Conservation (phyloP, 2,113 vertebrate genomes). For the Sarotherodon lohbergeri region DNA sequence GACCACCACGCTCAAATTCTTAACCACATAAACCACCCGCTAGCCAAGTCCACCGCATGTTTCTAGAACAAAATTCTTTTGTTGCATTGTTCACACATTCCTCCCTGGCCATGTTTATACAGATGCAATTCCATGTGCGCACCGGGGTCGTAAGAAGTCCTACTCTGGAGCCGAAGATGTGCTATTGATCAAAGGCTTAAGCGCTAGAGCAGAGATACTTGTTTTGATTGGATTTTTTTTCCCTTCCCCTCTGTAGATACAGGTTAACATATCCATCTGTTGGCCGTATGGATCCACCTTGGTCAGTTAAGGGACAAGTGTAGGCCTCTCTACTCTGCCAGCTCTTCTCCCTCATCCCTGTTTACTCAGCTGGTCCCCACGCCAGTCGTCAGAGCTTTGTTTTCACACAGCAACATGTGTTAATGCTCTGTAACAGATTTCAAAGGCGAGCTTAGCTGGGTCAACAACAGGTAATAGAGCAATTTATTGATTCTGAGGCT, state of each 20-base stretch:
- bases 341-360: conserved; percentile 42
- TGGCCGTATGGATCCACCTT: conserved; percentile 81
- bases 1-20: conserved; percentile 49
- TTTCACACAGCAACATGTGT: conserved; percentile 77
- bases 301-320: conserved; percentile 74
- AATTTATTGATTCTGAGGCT: conserved; percentile 62
- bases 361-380: conserved; percentile 77
- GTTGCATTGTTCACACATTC: conserved; percentile 84
- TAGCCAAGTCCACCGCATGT: conserved; percentile 40
- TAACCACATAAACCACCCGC: conserved; percentile 60
- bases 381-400: conserved; percentile 74
- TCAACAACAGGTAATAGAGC: conserved; percentile 75
- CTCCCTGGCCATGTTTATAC: conserved; percentile 88
- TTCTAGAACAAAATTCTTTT: conserved; percentile 70
- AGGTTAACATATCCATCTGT: conserved; percentile 89
- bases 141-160: conserved; percentile 79
- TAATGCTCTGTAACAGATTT: conserved; percentile 77
- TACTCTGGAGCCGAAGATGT: conserved; percentile 76
- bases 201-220: conserved; percentile 81
- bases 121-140: conserved; percentile 90
- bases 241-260: conserved; percentile 69
- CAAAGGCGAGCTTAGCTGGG: conserved; percentile 67
- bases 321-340: conserved; percentile 48
- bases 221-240: conserved; percentile 76
- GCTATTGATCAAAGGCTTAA: conserved; percentile 91